Evolutionary conservation across 2,888 invertebrate species (phyloP), one percentile per base, ranked within the genome.

Genomic region (Macrostomum cliftonense): DNA sequence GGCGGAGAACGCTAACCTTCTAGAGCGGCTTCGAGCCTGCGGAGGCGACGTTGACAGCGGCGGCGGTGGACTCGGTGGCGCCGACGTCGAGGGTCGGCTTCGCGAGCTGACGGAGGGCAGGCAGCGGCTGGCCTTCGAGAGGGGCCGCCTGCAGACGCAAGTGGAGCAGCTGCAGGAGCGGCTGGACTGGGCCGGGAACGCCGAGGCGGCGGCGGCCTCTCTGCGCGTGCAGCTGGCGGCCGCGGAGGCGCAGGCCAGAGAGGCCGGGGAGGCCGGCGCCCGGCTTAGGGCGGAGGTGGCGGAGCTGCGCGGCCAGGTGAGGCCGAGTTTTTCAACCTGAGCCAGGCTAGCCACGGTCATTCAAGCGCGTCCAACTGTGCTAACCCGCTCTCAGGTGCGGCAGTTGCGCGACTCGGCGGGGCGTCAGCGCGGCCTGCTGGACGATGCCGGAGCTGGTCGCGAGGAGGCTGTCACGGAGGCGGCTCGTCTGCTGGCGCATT

Each of bases 151-250:
- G 16, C 61, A 64, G 55, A 59, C 84, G 1, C 85, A 86, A 71
- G 78, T 79, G 1, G 75, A 78, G 20, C 78, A 78, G 49, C 74
- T 88, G 21, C 79, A 81, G 64, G 79, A 82, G 62, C 86, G 88
- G 70, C 73, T 88, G 16, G 82, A 81, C 52, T 80, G 80, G 52
- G 73, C 85, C 56, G 81, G 83, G 61, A 77, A 78, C 56, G 52
- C 59, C 17, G 58, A 61, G 37, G 53, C 54, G 1, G 61, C 63
- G 37, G 52, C 55, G 12, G 52, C 49, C 1, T 58, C 62, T 43
- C 56, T 62, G 17, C 53, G 54, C 21, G 58, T 59, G 46, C 51
- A 57, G 1, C 55, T 56, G 19, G 56, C 60, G 12, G 52, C 57
- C 16, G 48, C 63, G 28, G 62, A 63, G 44, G 53, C 52, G 2